phyloP scores from a whole-genome alignment of 2,888 invertebrate species.

The Ariolimax columbianus region DNA sequence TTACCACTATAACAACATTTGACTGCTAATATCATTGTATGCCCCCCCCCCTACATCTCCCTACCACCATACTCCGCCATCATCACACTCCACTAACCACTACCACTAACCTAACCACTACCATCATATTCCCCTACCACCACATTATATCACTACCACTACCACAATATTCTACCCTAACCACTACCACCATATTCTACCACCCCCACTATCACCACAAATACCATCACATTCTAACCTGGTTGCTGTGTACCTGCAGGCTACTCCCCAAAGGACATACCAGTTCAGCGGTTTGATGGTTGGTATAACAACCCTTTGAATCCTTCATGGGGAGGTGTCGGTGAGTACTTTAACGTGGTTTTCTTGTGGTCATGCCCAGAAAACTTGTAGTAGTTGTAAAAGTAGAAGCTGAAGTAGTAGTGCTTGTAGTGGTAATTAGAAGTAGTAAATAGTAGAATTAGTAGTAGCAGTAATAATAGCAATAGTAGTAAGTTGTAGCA shows the following conservation, averaged over 20 bases:
- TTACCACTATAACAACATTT: no score
- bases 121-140: not conserved
- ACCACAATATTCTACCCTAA: not conserved
- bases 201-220: not conserved
- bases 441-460: not conserved
- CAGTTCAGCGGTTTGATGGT: slow-evolving; percentile 78
- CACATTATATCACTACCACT: not conserved
- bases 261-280: slow-evolving; percentile 10
- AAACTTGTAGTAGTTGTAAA: not conserved
- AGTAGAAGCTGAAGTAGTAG: not conserved
- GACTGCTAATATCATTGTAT: not conserved
- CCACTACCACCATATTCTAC: not conserved
- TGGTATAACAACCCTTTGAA: slow-evolving; percentile 80
- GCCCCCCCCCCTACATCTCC: not conserved
- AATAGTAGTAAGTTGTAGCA: slow-evolving; percentile 4
- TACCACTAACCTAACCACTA: not conserved
- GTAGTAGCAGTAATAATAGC: slow-evolving; percentile 17
- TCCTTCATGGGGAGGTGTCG: slow-evolving; percentile 76
- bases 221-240: not conserved
- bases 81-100: not conserved
- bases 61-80: not conserved
- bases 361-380: not conserved
- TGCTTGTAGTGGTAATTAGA: not conserved
- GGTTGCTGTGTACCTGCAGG: slow-evolving; percentile 5
- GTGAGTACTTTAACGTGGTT: slow-evolving; percentile 53